Percentiles rank a stretch among this genome's conserved stretches.
Evolutionary conservation across 2,113 vertebrate genomes (phyloP).

Genomic region (Lates calcarifer): DNA sequence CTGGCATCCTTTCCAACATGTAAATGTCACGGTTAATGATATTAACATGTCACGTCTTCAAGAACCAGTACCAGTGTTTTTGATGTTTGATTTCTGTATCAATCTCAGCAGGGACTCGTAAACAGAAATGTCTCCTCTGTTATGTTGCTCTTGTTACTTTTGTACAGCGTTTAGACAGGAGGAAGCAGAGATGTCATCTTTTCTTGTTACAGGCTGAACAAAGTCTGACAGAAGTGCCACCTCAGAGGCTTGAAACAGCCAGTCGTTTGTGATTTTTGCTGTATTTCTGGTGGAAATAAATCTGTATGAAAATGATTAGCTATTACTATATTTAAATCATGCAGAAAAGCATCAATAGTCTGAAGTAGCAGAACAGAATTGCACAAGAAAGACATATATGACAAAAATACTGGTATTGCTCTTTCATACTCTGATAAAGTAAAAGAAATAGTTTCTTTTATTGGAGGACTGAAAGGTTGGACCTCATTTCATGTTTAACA

Average conservation of each 20-base stretch:
- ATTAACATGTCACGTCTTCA: constrained; percentile 33
- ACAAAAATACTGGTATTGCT: constrained; percentile 57
- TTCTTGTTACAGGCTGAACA: constrained; percentile 11
- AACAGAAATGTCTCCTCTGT: constrained; percentile 23
- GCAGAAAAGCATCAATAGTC: not conserved
- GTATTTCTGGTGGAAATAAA: constrained; percentile 25
- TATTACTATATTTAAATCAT: constrained; percentile 21
- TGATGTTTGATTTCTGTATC: constrained; percentile 40
- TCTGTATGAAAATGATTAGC: constrained; percentile 27
- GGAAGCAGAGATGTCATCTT: not conserved
- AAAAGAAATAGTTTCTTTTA: constrained; percentile 19
- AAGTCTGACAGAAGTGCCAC: constrained; percentile 20
- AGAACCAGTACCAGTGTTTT: constrained; percentile 69
- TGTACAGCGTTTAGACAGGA: constrained; percentile 23
- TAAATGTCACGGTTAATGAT: constrained; percentile 61
- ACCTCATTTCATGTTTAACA: constrained; percentile 49
- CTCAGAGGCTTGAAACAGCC: constrained; percentile 23
- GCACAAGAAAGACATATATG: constrained; percentile 35
- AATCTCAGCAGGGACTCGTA: constrained; percentile 17
- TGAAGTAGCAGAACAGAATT: constrained; percentile 4
- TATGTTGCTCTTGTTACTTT: constrained; percentile 39
- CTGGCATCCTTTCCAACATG: constrained; percentile 44
- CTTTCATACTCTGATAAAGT: constrained; percentile 19
- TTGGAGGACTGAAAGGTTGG: constrained; percentile 19
- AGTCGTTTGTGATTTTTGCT: constrained; percentile 28